Evolutionary conservation across 2,113 vertebrate genomes (phyloP).

Genomic region (Pangasianodon gigas): DNA sequence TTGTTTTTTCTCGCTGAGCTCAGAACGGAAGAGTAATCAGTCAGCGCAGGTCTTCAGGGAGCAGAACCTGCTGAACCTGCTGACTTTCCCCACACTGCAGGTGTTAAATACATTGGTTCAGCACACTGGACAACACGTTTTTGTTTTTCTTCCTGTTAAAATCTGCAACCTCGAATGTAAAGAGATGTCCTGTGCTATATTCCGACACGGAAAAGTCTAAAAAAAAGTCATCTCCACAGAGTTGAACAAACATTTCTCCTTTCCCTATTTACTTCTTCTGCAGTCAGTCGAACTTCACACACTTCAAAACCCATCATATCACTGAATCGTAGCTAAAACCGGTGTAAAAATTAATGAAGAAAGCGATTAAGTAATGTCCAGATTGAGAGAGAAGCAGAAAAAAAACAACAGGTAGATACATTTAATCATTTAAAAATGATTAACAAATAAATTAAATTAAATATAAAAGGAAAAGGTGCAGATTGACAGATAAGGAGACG

Average conservation of each 20-base stretch:
- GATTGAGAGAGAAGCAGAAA: background rate
- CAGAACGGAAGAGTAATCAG: constrained; percentile 32
- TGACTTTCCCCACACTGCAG: constrained; percentile 23
- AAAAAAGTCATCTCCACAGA: background rate
- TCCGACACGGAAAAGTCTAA: background rate
- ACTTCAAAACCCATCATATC: background rate
- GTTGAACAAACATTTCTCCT: background rate
- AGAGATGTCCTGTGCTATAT: background rate
- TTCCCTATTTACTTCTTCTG: background rate
- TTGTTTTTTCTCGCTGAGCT: background rate
- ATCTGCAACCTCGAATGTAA: background rate
- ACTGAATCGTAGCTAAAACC: background rate
- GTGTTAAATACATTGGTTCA: constrained; percentile 38
- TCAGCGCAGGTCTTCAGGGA: constrained; percentile 18
- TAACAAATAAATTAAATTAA: background rate
- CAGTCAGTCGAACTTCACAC: background rate
- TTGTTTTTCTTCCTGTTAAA: constrained; percentile 8
- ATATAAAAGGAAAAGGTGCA: background rate
- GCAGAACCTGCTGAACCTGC: constrained; percentile 2
- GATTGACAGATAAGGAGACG: background rate
- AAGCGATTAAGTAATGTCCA: background rate
- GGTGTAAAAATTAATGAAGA: background rate
- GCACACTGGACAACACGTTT: constrained; percentile 8
- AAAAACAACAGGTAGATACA: background rate
- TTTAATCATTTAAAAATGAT: background rate